These are phyloP conservation scores for Melipona quadrifasciata DNA, from an alignment of 1,140 invertebrate species.

Conservation along the genomic window DNA sequence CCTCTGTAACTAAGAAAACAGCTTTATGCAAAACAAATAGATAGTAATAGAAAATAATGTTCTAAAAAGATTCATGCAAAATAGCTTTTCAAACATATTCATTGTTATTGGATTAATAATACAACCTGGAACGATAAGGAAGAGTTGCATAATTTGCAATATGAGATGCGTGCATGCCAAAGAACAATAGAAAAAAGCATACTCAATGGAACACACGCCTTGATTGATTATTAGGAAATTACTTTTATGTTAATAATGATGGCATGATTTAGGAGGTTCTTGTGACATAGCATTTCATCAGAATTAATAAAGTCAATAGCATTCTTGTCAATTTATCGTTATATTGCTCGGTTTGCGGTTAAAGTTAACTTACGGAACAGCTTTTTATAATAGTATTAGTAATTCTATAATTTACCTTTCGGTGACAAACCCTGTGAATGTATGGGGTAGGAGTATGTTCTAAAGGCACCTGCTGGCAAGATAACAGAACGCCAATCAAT, in stretches of 20 bases:
- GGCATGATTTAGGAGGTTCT: not conserved
- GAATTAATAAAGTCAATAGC: not conserved
- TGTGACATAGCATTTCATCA: not conserved
- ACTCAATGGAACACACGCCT: not conserved
- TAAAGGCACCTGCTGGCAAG: conserved; percentile 80
- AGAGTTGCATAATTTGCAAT: not conserved
- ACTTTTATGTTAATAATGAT: conserved; percentile 2
- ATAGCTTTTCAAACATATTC: not conserved
- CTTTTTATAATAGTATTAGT: conserved; percentile 73
- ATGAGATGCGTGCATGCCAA: conserved; percentile 16
- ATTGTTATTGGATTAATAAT: not conserved
- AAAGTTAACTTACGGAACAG: conserved; percentile 60
- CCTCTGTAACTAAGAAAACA: not conserved
- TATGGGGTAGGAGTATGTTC: conserved; percentile 77
- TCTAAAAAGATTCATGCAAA: not conserved
- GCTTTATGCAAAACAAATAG: not conserved
- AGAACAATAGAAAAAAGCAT: not conserved
- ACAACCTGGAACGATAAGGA: not conserved
- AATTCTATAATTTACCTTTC: conserved; percentile 78
- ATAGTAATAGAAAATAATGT: not conserved
- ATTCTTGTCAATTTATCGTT: not conserved
- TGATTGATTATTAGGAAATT: conserved; percentile 5
- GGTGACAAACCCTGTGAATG: conserved; percentile 77
- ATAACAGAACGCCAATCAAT: conserved; percentile 78
- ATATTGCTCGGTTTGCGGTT: not conserved